Percentiles rank a stretch among this genome's conserved stretches.
phyloP scores from a whole-genome alignment of 2,113 vertebrate genomes.

The Ctenomys sociabilis region DNA sequence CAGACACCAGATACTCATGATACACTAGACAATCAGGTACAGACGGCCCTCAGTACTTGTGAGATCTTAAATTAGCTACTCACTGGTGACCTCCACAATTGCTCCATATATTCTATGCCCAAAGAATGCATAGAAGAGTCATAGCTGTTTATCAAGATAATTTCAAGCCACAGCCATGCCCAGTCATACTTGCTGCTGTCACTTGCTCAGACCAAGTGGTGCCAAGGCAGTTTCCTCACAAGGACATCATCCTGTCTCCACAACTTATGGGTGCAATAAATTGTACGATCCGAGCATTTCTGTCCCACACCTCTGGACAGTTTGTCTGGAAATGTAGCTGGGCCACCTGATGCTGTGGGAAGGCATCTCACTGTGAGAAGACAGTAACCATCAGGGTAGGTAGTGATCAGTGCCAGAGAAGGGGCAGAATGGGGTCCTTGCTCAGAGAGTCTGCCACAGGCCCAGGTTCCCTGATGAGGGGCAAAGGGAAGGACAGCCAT shows the following conservation, averaged over 20 bases:
- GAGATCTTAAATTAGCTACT: not conserved
- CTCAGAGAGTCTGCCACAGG: constrained; percentile 4
- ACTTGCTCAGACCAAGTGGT: not conserved
- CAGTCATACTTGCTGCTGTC: not conserved
- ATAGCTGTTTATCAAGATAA: not conserved
- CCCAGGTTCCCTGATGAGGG: not conserved
- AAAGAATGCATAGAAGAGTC: not conserved
- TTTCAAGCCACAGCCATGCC: not conserved
- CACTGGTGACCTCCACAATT: not conserved
- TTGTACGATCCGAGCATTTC: not conserved
- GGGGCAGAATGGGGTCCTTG: not conserved
- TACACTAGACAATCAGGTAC: not conserved
- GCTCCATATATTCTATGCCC: not conserved
- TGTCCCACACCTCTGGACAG: not conserved
- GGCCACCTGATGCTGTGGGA: not conserved
- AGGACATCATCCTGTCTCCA: not conserved
- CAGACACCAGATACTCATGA: not conserved
- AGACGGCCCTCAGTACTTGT: not conserved
- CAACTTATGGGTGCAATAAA: not conserved
- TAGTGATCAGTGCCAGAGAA: not conserved
- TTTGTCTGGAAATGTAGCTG: not conserved
- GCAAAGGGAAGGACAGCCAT: not conserved
- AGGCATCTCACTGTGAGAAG: not conserved
- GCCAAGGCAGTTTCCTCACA: not conserved
- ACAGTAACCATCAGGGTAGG: not conserved